Percentiles rank a stretch among this genome's conserved stretches.
Evolutionary conservation across 2,113 vertebrate genomes (phyloP).

Genomic region (Meleagris gallopavo): DNA sequence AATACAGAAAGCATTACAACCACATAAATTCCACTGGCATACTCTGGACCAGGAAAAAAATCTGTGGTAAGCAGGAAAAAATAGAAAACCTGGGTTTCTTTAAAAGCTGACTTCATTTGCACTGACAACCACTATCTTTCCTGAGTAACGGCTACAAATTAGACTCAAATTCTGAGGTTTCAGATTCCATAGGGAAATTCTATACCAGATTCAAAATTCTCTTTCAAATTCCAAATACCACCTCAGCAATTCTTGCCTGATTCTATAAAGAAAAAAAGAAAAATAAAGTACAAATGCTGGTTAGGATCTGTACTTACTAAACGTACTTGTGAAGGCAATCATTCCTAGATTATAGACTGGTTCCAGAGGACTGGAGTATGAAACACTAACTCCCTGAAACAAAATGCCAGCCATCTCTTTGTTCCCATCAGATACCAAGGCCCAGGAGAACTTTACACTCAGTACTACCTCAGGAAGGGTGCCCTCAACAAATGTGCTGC

Average conservation of each 20-base stretch:
- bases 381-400: background rate
- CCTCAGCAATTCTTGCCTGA: background rate
- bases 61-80: background rate
- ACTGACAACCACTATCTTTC: fast-evolving
- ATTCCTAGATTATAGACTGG: background rate
- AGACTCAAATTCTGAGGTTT: background rate
- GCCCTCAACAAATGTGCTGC: background rate
- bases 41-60: background rate
- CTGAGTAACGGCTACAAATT: background rate
- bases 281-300: background rate
- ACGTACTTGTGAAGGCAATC: background rate
- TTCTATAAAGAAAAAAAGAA: background rate
- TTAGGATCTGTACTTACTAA: background rate
- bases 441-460: background rate
- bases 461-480: background rate
- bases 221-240: background rate
- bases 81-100: background rate
- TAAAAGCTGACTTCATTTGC: background rate
- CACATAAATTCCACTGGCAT: background rate
- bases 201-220: background rate
- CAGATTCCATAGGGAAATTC: background rate
- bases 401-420: fast-evolving
- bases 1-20: background rate
- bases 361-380: background rate
- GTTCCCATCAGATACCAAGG: background rate